Conservation (phyloP, 1,140 invertebrate species). For the Globodera rostochiensis region DNA sequence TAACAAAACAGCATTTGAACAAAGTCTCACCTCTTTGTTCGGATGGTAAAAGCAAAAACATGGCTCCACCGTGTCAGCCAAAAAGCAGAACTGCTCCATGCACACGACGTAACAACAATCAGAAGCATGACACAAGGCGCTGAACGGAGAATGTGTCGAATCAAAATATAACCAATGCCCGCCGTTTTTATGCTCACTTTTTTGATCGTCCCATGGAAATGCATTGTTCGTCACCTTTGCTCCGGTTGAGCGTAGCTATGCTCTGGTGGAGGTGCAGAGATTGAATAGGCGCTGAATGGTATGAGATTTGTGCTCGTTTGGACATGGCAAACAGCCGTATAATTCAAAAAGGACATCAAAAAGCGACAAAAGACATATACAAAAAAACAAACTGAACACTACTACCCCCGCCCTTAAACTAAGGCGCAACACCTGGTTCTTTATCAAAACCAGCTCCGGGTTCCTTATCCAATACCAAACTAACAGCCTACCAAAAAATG, state of each 20-base stretch:
- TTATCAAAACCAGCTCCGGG: too few species aligned
- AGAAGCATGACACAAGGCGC: not conserved
- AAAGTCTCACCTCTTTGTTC: slow-evolving; percentile 32
- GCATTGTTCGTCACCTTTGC: slow-evolving; percentile 1
- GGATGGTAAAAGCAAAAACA: slow-evolving; percentile 57
- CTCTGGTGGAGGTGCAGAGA: slow-evolving; percentile 52
- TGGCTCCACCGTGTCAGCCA: slow-evolving; percentile 28
- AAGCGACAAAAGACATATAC: not conserved
- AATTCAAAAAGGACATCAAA: too few species aligned
- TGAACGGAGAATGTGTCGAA: not conserved
- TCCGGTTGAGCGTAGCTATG: not conserved
- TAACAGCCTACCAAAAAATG: too few species aligned
- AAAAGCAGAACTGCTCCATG: slow-evolving; percentile 37
- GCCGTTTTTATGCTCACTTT: not conserved
- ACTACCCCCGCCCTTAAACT: too few species aligned
- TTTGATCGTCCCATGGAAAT: slow-evolving; percentile 4
- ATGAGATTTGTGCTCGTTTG: not conserved
- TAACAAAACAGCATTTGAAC: not conserved
- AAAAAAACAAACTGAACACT: slow-evolving; percentile 17
- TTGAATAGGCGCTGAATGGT: slow-evolving; percentile 54
- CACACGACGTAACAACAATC: slow-evolving; percentile 58
- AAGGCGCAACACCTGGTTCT: too few species aligned
- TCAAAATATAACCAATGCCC: not conserved
- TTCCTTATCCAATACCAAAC: too few species aligned
- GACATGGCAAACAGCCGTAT: too few species aligned